Evolutionary conservation across 2,888 invertebrate species (phyloP), one percentile per base, ranked within the genome.

Genomic region (Cataglyphis livida): DNA sequence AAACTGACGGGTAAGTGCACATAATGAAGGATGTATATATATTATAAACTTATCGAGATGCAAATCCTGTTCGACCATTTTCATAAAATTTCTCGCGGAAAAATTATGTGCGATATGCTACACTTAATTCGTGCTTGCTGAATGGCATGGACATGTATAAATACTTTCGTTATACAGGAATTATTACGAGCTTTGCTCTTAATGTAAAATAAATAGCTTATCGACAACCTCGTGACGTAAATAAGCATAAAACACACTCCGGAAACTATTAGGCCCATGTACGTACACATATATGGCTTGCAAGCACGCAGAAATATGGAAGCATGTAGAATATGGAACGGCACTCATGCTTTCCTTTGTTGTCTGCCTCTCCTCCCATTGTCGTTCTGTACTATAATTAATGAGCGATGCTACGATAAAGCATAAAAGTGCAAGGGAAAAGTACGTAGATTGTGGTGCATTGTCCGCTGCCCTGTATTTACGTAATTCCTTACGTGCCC

Each of bases 341-440:
- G 57, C 32, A 70, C 73, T 44, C 73, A n/a, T 35, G 35, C 57
- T 44, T 44, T 54, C 44, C 44, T 59, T 79, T 59, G 73, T 61
- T 79, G 78, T 59, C 73, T 71, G 73, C 73, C 44, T 79, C 73
- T 79, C 44, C 25, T 35, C 73, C 73, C 73, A 79, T 79, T 79
- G 59, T 79, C 71, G 73, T 76, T 21, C 44, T 32, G 73, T 71
- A 59, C 73, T 32, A 59, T 79, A 79, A 79, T 79, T 71, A 79
- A 79, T 71, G 78, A 79, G 71, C 44, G 59, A 79, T 79, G 44
- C 59, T 32, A 35, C 59, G 78, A 79, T 79, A 79, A 78, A 44
- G 41, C 12, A 59, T 71, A 79, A 79, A 78, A 79, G 73, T 44
- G 59, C 59, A 79, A 71, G 73, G 59, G 35, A 79, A 79, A 59